Percentiles rank a stretch among this genome's conserved stretches.
Conservation (phyloP, 2,797 vertebrate species). For the Basileuterus tristriatus region DNA sequence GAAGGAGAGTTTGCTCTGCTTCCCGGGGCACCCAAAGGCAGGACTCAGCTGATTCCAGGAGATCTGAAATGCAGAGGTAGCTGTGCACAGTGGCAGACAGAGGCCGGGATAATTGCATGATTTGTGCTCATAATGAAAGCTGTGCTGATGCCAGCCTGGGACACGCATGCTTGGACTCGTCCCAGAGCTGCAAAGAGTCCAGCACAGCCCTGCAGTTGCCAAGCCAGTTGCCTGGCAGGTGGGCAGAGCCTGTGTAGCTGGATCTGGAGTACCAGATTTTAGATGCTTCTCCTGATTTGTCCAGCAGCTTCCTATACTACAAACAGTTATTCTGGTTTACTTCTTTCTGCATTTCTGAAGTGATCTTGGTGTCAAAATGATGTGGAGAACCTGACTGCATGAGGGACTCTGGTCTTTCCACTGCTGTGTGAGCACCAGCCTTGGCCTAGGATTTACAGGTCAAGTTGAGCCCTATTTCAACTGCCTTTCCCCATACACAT, state of each 20-base stretch:
- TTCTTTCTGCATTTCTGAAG: neutral
- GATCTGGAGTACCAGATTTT: neutral
- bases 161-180: neutral
- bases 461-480: neutral
- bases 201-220: neutral
- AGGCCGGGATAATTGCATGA: slow-evolving; percentile 25
- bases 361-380: neutral
- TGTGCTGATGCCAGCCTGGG: neutral
- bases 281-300: neutral
- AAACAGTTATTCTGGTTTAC: neutral
- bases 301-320: neutral
- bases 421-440: neutral
- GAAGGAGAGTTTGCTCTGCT: neutral
- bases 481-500: neutral
- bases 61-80: neutral
- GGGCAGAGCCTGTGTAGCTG: neutral
- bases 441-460: neutral
- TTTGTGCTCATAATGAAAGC: slow-evolving; percentile 29
- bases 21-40: fast-evolving
- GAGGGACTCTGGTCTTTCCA: neutral
- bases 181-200: neutral
- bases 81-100: neutral
- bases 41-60: neutral
- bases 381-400: fast-evolving
- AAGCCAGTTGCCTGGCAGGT: neutral